Conservation (phyloP, 2,888 invertebrate species). For the Cylloceria caligata region DNA sequence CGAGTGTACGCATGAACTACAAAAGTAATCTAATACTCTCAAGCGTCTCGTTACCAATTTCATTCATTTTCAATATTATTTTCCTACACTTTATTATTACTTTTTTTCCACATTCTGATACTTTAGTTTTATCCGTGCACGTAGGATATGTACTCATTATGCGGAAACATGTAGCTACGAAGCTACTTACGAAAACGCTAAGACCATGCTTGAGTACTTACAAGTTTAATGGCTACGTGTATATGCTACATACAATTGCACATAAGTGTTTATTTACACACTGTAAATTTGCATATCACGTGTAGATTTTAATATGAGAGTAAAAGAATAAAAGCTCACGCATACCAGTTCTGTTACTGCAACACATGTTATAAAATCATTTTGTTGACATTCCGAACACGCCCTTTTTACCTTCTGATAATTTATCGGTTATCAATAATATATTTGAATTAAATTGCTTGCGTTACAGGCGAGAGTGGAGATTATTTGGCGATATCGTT, state of each 20-base stretch:
- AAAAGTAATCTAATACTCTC: neutral
- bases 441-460: conserved; percentile 36
- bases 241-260: too few species aligned
- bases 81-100: neutral
- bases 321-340: neutral
- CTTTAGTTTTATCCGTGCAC: neutral
- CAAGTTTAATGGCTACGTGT: conserved; percentile 15
- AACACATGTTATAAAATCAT: neutral
- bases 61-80: conserved; percentile 21
- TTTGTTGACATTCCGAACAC: neutral
- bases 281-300: neutral
- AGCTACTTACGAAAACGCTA: conserved; percentile 30
- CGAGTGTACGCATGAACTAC: neutral
- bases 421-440: neutral
- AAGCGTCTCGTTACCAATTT: neutral
- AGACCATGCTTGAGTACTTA: conserved; percentile 26
- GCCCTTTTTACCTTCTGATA: neutral
- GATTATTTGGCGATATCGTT: conserved; percentile 96
- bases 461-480: conserved; percentile 91
- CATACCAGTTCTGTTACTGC: neutral
- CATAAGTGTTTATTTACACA: conserved; percentile 6
- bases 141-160: conserved; percentile 2
- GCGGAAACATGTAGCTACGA: conserved; percentile 14
- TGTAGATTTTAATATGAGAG: neutral
- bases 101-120: conserved; percentile 13